Percentiles rank a stretch among this genome's conserved stretches.
Conservation (phyloP, 1,140 invertebrate genomes). For the Zaprionus capensis region DNA sequence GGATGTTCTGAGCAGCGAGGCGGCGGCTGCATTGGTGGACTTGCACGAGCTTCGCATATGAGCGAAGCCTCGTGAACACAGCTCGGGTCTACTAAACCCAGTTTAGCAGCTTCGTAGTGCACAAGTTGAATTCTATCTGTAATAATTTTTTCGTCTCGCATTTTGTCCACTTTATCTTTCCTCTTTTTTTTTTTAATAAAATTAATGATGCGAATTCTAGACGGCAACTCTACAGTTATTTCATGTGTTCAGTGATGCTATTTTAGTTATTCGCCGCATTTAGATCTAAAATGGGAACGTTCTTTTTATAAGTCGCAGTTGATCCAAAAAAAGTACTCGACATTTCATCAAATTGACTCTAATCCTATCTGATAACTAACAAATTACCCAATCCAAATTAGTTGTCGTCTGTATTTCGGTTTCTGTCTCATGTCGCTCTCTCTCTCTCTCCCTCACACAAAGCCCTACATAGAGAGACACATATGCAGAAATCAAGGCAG, state of each 20-base stretch:
- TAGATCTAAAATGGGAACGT: conserved; percentile 17
- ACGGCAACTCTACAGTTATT: neutral
- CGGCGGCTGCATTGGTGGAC: conserved; percentile 20
- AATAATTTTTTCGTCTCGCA: neutral
- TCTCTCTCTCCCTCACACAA: conserved; percentile 8
- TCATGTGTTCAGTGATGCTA: neutral
- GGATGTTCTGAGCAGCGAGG: conserved; percentile 17
- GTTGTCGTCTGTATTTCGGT: neutral
- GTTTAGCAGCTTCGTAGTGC: conserved; percentile 57
- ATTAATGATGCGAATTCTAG: neutral
- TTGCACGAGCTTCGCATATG: conserved; percentile 27
- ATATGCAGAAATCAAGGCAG: conserved; percentile 37
- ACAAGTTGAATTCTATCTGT: neutral
- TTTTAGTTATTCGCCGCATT: neutral
- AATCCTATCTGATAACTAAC: conserved; percentile 37
- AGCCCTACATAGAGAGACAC: conserved; percentile 39
- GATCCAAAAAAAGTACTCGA: neutral
- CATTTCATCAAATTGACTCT: conserved; percentile 28
- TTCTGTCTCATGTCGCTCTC: neutral
- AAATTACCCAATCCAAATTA: conserved; percentile 47
- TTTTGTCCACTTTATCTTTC: conserved; percentile 10
- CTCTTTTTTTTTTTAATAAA: conserved; percentile 28
- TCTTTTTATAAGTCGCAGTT: conserved; percentile 26
- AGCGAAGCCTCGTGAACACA: neutral
- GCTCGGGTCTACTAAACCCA: conserved; percentile 47